A percentile compares a stretch with the other conserved stretches of the same genome.
Conservation (phyloP, 2,113 vertebrate genomes). For the Dolichallabes microphthalmus region DNA sequence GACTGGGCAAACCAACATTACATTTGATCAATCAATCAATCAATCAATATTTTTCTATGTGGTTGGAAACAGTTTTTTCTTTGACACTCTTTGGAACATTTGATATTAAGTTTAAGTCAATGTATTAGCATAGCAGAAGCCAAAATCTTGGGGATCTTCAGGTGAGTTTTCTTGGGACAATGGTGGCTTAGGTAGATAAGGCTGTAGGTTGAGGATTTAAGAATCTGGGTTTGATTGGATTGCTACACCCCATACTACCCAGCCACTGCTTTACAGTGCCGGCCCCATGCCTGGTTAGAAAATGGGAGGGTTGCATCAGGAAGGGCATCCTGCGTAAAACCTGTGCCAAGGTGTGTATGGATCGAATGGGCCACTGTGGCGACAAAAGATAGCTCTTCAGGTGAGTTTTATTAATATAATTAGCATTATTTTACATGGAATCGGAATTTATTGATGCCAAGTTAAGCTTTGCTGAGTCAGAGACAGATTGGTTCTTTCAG, state of each 20-base stretch:
- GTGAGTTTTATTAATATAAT: background rate
- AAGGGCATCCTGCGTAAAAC: too few species aligned
- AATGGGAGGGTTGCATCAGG: too few species aligned
- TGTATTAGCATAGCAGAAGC: background rate
- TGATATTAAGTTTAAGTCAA: background rate
- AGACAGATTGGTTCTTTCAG: background rate
- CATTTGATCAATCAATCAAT: background rate
- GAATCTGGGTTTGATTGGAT: too few species aligned
- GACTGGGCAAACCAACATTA: background rate
- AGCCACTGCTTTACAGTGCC: too few species aligned
- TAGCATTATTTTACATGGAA: background rate
- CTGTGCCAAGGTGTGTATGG: too few species aligned
- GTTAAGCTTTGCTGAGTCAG: slow-evolving; percentile 18
- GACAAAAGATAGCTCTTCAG: too few species aligned
- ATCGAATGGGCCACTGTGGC: too few species aligned
- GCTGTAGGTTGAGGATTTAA: too few species aligned
- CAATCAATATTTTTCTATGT: background rate
- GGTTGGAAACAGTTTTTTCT: background rate
- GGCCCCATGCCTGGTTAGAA: too few species aligned
- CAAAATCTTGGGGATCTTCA: background rate
- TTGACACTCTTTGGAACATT: background rate
- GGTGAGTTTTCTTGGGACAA: background rate
- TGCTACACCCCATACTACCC: too few species aligned
- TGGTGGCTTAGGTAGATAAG: too few species aligned
- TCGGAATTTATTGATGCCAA: background rate